Conservation (phyloP, 2,113 vertebrate species). For the Cricetomys ansorgei region DNA sequence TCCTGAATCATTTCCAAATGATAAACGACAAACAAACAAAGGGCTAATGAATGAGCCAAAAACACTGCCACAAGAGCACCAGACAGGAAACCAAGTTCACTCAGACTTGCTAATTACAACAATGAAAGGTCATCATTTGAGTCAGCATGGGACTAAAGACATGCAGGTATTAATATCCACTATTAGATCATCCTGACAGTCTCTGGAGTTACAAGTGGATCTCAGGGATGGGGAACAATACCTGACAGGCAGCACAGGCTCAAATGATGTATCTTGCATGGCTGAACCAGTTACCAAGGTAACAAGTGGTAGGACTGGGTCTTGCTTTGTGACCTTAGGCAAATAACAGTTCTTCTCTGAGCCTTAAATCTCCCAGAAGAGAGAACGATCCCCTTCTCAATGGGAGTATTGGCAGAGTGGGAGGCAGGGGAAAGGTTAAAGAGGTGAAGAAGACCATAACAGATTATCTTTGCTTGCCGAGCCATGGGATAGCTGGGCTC, state of each 20-base stretch:
- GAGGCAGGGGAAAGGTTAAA: background rate
- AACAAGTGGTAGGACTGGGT: background rate
- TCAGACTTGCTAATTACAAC: background rate
- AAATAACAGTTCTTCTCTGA: conserved; percentile 4
- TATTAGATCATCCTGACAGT: background rate
- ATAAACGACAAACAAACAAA: background rate
- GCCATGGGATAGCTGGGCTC: background rate
- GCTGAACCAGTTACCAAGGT: background rate
- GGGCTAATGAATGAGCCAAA: background rate
- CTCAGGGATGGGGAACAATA: background rate
- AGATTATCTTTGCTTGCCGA: background rate
- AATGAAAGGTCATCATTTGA: background rate
- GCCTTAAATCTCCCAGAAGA: conserved; percentile 41
- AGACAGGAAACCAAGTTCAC: background rate
- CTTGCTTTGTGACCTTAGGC: conserved; percentile 29
- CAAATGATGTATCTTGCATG: background rate
- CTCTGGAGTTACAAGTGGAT: background rate
- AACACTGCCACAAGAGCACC: background rate
- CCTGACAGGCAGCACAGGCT: background rate
- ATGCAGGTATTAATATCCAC: background rate
- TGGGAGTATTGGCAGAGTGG: no score
- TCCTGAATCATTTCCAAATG: background rate
- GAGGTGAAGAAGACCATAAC: background rate
- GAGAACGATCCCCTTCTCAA: background rate
- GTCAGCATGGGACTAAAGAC: background rate